Percentiles rank a stretch among this genome's conserved stretches.
Evolutionary conservation across 2,797 vertebrate genomes (phyloP).

Genomic region (Girardinus metallicus): DNA sequence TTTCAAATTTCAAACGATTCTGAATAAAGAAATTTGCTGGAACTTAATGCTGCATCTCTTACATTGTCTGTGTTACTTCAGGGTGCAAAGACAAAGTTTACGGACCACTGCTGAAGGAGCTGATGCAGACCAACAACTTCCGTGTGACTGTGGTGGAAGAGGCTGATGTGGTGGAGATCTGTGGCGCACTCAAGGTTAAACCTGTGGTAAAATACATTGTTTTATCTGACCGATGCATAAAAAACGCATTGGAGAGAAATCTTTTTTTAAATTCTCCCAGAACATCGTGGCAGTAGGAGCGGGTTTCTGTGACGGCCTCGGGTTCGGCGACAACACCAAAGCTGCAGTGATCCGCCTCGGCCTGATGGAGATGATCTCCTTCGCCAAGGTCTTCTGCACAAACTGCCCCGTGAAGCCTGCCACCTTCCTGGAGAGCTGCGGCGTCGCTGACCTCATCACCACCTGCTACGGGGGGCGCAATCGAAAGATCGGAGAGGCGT

Average conservation of each 20-base stretch:
- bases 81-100: constrained; percentile 87
- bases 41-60: background rate
- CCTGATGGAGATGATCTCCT: constrained; percentile 97
- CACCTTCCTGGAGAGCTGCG: constrained; percentile 97
- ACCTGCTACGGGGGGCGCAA: constrained; percentile 97
- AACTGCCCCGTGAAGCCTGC: constrained; percentile 79
- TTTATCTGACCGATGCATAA: background rate
- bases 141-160: constrained; percentile 93
- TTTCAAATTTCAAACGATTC: background rate
- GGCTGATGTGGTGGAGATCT: constrained; percentile 95
- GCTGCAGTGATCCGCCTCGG: constrained; percentile 96
- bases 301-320: constrained; percentile 95
- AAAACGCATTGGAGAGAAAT: background rate
- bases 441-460: constrained; percentile 95
- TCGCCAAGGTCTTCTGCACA: constrained; percentile 90
- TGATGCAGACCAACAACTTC: constrained; percentile 96
- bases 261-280: constrained; percentile 63
- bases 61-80: constrained; percentile 44
- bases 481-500: constrained; percentile 93
- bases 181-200: constrained; percentile 94
- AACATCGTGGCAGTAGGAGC: constrained; percentile 96
- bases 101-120: constrained; percentile 87
- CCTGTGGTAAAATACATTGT: background rate
- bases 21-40: background rate
- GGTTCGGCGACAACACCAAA: constrained; percentile 96